phyloP scores from a whole-genome alignment of 1,140 invertebrate genomes.

The Drosophila lacteicornis region DNA sequence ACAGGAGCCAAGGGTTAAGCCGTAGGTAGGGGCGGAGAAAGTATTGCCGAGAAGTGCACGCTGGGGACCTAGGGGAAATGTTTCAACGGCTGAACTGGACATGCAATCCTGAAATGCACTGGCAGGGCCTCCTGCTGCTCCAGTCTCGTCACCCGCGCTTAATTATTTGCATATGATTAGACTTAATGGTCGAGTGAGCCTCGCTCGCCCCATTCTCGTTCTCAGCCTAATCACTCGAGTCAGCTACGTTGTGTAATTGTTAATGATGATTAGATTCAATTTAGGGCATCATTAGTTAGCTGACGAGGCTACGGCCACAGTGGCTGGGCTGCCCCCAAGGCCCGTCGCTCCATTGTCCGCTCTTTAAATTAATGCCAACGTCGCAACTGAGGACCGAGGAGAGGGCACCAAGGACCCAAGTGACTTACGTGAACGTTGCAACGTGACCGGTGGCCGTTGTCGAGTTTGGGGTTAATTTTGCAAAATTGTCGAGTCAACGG shows the following conservation, averaged over 20 bases:
- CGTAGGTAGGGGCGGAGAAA: slow-evolving; percentile 42
- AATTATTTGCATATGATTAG: slow-evolving; percentile 85
- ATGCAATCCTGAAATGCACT: slow-evolving; percentile 12
- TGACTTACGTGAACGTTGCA: slow-evolving; percentile 76
- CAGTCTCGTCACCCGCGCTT: slow-evolving; percentile 62
- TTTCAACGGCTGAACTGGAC: slow-evolving; percentile 55
- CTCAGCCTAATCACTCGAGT: slow-evolving; percentile 68
- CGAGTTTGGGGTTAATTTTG: slow-evolving; percentile 80
- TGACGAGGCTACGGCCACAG: slow-evolving; percentile 57
- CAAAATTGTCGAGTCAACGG: slow-evolving; percentile 83
- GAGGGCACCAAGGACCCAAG: slow-evolving; percentile 52
- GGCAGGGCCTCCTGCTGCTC: slow-evolving; percentile 11
- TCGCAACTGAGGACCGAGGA: slow-evolving; percentile 44
- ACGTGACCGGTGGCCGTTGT: slow-evolving; percentile 76
- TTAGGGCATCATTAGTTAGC: slow-evolving; percentile 84
- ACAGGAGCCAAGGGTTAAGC: slow-evolving; percentile 1
- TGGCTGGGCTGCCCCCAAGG: background rate
- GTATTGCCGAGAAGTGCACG: slow-evolving; percentile 71
- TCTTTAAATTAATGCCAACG: slow-evolving; percentile 81
- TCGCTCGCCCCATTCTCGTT: background rate
- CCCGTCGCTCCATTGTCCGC: slow-evolving; percentile 42
- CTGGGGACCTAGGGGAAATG: slow-evolving; percentile 75
- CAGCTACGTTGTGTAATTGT: slow-evolving; percentile 79
- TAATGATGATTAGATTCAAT: slow-evolving; percentile 85
- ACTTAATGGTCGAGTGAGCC: slow-evolving; percentile 74